Evolutionary conservation across 2,113 vertebrate genomes (phyloP).

Genomic region (Parus major): DNA sequence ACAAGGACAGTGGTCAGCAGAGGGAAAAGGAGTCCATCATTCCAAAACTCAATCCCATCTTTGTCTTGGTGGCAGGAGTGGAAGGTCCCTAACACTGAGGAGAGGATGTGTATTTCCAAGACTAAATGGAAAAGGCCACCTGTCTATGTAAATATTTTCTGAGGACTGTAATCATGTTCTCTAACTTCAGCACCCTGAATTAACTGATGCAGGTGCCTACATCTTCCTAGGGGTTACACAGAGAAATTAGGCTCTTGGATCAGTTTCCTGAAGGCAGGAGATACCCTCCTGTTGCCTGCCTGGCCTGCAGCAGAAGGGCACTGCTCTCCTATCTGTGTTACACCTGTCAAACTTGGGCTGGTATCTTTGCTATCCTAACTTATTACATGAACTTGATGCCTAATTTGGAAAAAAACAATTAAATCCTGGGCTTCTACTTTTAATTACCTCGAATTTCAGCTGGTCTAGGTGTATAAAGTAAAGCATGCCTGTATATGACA

Average conservation of each 20-base stretch:
- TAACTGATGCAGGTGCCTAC: not conserved
- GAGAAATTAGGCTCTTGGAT: not conserved
- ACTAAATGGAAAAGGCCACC: not conserved
- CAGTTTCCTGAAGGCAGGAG: not conserved
- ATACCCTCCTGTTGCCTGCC: not conserved
- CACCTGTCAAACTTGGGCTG: not conserved
- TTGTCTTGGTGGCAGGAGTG: not conserved
- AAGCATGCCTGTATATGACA: not conserved
- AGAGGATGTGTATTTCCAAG: not conserved
- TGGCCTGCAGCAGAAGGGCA: not conserved
- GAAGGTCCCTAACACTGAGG: not conserved
- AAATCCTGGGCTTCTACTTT: not conserved
- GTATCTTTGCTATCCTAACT: not conserved
- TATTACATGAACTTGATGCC: not conserved
- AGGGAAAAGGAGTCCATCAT: not conserved
- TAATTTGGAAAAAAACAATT: not conserved
- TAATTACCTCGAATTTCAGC: not conserved
- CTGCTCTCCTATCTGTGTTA: not conserved
- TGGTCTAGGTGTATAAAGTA: not conserved
- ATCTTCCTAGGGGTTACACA: not conserved
- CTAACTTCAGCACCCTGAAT: not conserved
- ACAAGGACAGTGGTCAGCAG: not conserved
- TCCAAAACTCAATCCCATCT: not conserved
- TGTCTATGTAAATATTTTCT: not conserved
- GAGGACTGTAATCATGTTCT: not conserved